Conservation (phyloP, 2,888 invertebrate genomes). For the Aphidoletes aphidimyza region DNA sequence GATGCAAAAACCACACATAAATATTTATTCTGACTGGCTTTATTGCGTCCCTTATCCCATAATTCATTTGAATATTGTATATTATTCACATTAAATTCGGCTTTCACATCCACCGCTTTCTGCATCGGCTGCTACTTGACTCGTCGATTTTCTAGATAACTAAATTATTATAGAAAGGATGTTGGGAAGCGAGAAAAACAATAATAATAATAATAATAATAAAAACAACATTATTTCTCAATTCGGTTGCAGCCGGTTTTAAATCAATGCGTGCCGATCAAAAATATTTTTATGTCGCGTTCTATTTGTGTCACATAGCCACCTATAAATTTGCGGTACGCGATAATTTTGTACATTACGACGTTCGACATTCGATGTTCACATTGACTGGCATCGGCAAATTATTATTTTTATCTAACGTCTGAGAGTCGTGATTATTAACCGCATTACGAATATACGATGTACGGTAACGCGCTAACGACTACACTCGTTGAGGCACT, state of each 20-base stretch:
- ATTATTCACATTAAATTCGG: neutral
- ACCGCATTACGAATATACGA: neutral
- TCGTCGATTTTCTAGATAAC: neutral
- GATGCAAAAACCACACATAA: constrained; percentile 31
- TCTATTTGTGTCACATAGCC: neutral
- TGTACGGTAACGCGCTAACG: constrained; percentile 9
- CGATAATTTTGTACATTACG: neutral
- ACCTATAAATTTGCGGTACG: neutral
- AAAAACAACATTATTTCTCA: too few relatives aligned
- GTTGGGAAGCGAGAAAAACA: neutral
- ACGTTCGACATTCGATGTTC: neutral
- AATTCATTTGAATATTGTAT: constrained; percentile 33
- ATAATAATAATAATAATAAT: too few relatives aligned
- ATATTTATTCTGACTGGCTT: constrained; percentile 36
- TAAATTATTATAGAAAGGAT: neutral
- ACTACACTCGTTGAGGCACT: neutral
- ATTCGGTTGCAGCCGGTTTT: too few relatives aligned
- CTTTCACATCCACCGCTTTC: neutral
- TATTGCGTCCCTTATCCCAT: neutral
- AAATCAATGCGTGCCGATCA: constrained; percentile 12
- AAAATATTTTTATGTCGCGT: neutral
- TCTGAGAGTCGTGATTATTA: neutral
- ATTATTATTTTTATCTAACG: constrained; percentile 22
- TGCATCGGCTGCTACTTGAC: neutral
- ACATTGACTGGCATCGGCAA: constrained; percentile 9